Conservation (phyloP, 2,797 vertebrate species). For the Notoglanidium macrostoma region DNA sequence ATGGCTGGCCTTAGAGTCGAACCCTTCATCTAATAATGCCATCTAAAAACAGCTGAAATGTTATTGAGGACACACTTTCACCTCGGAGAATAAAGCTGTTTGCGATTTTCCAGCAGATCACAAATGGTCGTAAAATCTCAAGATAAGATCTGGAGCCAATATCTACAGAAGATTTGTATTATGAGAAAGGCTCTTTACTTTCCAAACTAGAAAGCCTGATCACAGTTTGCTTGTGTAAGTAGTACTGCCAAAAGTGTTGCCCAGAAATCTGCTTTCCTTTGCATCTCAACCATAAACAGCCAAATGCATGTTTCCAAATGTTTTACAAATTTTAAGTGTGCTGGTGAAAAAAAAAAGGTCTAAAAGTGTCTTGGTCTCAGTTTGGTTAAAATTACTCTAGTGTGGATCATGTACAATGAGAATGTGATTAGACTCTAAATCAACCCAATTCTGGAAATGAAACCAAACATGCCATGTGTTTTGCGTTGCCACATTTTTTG, state of each 20-base stretch:
- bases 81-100: neutral
- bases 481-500: neutral
- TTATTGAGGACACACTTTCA: neutral
- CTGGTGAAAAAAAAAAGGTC: neutral
- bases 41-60: neutral
- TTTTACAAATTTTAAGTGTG: neutral
- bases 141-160: neutral
- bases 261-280: neutral
- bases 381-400: neutral
- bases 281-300: neutral
- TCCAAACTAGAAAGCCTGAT: neutral
- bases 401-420: neutral
- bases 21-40: neutral
- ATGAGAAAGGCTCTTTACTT: neutral
- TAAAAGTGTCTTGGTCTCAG: neutral
- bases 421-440: neutral
- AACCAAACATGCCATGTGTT: neutral
- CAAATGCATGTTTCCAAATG: neutral
- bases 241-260: neutral
- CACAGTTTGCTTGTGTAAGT: neutral
- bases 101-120: neutral
- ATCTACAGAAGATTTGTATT: neutral
- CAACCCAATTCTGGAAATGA: neutral
- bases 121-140: neutral
- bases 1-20: neutral